phyloP scores from a whole-genome alignment of 2,113 vertebrate species.

The Brienomyrus longianalis region DNA sequence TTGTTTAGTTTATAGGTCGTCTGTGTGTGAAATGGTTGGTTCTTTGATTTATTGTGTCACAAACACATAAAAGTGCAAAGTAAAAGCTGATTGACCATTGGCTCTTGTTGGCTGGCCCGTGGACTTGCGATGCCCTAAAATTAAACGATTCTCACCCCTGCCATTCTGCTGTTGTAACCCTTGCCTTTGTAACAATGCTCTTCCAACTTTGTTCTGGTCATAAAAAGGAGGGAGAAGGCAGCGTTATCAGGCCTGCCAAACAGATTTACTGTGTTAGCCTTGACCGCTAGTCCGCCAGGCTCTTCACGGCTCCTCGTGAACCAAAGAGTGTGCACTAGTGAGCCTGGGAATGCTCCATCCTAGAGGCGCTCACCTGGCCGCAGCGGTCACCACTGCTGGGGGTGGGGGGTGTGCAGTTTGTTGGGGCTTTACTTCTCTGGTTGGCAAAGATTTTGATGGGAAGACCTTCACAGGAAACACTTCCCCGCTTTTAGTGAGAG shows the following conservation, averaged over 20 bases:
- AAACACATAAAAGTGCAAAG: neutral
- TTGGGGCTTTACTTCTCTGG: neutral
- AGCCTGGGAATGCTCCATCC: neutral
- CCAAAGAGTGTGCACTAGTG: conserved; percentile 6
- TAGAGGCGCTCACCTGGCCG: neutral
- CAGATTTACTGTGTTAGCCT: conserved; percentile 72
- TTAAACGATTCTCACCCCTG: conserved; percentile 22
- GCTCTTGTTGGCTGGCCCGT: neutral
- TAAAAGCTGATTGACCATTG: conserved; percentile 17
- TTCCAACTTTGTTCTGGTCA: conserved; percentile 47
- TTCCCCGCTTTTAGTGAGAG: neutral
- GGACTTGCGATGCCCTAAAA: neutral
- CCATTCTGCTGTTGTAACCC: conserved; percentile 39
- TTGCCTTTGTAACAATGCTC: conserved; percentile 35
- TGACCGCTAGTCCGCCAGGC: conserved; percentile 48
- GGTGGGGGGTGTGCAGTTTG: neutral
- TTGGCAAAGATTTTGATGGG: neutral
- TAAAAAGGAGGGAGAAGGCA: conserved; percentile 29
- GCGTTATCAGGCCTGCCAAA: conserved; percentile 25
- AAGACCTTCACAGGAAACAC: neutral
- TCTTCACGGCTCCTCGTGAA: conserved; percentile 33
- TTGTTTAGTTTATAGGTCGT: neutral
- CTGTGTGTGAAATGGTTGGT: neutral
- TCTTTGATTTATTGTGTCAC: neutral
- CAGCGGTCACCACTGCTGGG: neutral